Evolutionary conservation across 2,797 vertebrate species (phyloP), one percentile per base, ranked within the genome.

Genomic region (Phalanger gymnotis): DNA sequence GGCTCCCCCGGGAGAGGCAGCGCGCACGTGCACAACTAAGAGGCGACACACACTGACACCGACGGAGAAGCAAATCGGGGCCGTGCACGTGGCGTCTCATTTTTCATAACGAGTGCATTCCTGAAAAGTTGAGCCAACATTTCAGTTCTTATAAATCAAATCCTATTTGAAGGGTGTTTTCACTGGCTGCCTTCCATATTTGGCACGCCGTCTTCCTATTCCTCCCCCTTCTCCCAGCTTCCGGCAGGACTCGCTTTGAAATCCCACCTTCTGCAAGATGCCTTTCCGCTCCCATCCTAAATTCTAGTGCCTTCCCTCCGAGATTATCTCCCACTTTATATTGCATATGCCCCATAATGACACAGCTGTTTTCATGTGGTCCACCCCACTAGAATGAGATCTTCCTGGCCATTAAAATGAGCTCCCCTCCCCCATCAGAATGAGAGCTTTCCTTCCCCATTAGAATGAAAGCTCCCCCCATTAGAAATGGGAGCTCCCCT

Each of bases 161-260:
- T 27, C 52, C 27, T 53, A 95, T 97, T 96, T 92, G 95, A 53
- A 7, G 66, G n/a, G 5, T 47, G 6, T 25, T 81, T 47, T 9
- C 66, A 9, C 66, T 3, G 66, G 19, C 66, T 47, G 16, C 22
- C 40, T 22, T n/a, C 73, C 25, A 12, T 87, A 12, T 51, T 1
- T 87, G 66, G 73, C 40, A 1, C 40, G 22, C 9, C 12, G 2
- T 14, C 40, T 27, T 9, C 40, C 40, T 51, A 9, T 40, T 51
- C 22, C 40, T 34, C 13, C 4, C 5, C 40, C 22, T 19, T 22
- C 19, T 19, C 19, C 31, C 4, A 57, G 27, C 31, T 66, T 1
- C 58, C 31, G 14, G 30, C 12, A 34, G 31, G 4, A 14, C 14
- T 66, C 58, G 5, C 31, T 40, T 73, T 19, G n/a, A 73, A 22